These are phyloP conservation scores for Ameiurus melas DNA, from an alignment of 2,113 vertebrate genomes.

Conservation along the genomic window DNA sequence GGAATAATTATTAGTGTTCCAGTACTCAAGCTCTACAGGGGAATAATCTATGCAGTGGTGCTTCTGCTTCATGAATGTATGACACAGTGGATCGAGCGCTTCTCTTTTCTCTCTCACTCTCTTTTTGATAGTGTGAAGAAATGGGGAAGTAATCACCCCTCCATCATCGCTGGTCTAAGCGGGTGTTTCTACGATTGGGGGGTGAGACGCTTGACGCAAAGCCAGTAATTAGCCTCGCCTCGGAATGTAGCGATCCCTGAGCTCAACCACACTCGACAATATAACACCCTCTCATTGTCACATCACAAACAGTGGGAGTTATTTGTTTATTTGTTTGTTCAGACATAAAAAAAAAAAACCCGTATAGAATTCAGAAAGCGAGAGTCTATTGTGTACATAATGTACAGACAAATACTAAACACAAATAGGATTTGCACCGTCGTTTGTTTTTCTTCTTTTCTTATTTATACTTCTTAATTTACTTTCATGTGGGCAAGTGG, in stretches of 20 bases:
- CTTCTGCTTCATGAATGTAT: conserved; percentile 62
- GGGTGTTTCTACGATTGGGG: conserved; percentile 30
- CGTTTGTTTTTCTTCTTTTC: neutral
- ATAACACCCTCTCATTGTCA: neutral
- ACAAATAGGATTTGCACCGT: neutral
- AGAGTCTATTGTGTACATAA: neutral
- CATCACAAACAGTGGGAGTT: neutral
- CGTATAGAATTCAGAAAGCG: neutral
- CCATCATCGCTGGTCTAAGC: conserved; percentile 48
- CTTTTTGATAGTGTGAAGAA: conserved; percentile 57
- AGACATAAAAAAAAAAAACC: neutral
- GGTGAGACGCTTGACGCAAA: conserved; percentile 47
- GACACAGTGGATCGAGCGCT: conserved; percentile 47
- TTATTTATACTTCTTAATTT: too few relatives aligned
- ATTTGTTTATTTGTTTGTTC: neutral
- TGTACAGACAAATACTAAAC: too few relatives aligned
- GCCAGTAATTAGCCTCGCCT: conserved; percentile 49
- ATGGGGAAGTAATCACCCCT: conserved; percentile 55
- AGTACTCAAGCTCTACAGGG: conserved; percentile 52
- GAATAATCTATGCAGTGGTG: conserved; percentile 62
- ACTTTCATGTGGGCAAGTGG: neutral
- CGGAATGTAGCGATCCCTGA: conserved; percentile 54
- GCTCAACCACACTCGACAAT: neutral
- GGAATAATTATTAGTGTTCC: conserved; percentile 56
- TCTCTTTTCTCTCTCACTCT: conserved; percentile 28